Evolutionary conservation across 2,113 vertebrate species (phyloP), one percentile per base, ranked within the genome.

Genomic region (Alethe castanea): DNA sequence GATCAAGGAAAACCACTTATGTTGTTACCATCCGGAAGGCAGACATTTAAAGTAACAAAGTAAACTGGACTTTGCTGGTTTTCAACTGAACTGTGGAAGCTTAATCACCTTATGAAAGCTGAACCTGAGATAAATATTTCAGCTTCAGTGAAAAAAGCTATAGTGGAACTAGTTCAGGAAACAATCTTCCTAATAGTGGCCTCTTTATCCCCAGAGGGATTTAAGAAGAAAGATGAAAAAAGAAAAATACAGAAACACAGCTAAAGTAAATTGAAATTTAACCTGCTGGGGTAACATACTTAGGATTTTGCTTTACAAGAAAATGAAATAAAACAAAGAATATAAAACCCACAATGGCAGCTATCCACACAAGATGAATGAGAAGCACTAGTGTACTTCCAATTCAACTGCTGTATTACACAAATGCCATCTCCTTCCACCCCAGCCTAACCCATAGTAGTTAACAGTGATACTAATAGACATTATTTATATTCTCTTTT

Each of bases 211-310:
- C 76, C 44, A 36, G n/a, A 83, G 60, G 56, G 56, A 86, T 86
- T 95, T 88, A 90, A 36, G 60, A 94, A 78, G 42, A 73, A 88
- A 85, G 53, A 79, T 38, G 33, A 85, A 89, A 87, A 80, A 90
- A 72, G 38, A 35, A 36, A 91, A 93, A 44, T 71, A 81, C 17
- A 64, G 67, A 86, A 93, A 71, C 29, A 36, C 36, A 45, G 52
- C n/a, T 56, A 56, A 90, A 90, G 26, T 64, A 93, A 93, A 96
- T 64, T 66, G 93, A 93, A 96, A 88, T 93, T 88, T 95, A 93
- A 93, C 80, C 60, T 93, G 59, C 69, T 90, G 38, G 28, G 40
- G 60, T 77, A 78, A 92, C 31, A 66, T 36, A 80, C 42, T 77
- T 78, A 73, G 4, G 29, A 67, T 70, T 48, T 54, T 71, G 47